These are phyloP conservation scores for Orthonyx spaldingii DNA, from an alignment of 2,113 vertebrate genomes.

Conservation along the genomic window DNA sequence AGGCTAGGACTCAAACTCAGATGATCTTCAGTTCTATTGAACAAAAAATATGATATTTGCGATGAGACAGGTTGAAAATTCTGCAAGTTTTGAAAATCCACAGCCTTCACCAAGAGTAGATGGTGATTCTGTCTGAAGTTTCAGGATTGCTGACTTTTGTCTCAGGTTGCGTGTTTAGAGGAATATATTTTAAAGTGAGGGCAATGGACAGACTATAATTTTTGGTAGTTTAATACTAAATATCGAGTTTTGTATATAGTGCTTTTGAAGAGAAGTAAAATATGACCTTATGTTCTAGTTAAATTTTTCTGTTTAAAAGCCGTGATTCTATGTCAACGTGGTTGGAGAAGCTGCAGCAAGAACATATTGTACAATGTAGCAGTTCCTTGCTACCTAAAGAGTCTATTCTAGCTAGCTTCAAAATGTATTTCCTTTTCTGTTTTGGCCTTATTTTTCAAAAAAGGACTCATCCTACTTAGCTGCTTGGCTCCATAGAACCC, in stretches of 20 bases:
- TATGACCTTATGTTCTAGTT: background rate
- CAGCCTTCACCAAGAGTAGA: background rate
- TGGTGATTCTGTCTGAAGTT: background rate
- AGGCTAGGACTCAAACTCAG: background rate
- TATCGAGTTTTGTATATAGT: background rate
- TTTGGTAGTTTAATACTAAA: background rate
- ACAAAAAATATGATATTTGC: background rate
- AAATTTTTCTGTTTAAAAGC: background rate
- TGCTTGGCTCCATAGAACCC: background rate
- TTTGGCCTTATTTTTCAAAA: background rate
- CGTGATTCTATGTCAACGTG: background rate
- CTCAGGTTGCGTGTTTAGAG: background rate
- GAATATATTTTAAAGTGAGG: background rate
- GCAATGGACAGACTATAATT: background rate
- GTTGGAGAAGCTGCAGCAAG: background rate
- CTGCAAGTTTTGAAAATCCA: background rate
- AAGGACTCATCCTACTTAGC: background rate
- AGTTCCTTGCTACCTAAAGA: background rate
- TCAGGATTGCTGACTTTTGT: background rate
- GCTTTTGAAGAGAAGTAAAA: background rate
- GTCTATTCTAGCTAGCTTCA: background rate
- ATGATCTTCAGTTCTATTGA: background rate
- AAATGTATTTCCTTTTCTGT: background rate
- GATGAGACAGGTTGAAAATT: background rate
- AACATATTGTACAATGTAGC: background rate